phyloP scores from a whole-genome alignment of 1,140 invertebrate species.

The Camponotus vicinus region DNA sequence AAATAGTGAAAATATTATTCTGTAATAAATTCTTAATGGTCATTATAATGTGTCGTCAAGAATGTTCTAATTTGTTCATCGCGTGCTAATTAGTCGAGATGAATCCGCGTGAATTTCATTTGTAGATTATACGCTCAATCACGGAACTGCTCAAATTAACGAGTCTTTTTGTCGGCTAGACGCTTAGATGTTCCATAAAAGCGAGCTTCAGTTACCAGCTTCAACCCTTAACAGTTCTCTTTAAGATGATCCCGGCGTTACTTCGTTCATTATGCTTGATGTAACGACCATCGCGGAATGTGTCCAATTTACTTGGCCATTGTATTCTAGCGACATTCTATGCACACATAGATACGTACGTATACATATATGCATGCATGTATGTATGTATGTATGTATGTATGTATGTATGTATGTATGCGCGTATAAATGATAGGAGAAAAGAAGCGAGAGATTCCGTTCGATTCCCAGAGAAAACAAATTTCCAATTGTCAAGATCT shows the following conservation, averaged over 20 bases:
- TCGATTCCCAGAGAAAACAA: not conserved
- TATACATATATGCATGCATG: not conserved
- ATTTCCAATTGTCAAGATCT: constrained; percentile 11
- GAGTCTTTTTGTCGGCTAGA: constrained; percentile 32
- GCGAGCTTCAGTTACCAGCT: constrained; percentile 33
- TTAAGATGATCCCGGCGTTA: not conserved
- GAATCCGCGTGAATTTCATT: not conserved
- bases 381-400: not conserved
- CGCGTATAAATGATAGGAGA: not conserved
- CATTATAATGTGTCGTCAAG: not conserved
- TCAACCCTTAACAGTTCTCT: constrained; percentile 35
- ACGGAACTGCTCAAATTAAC: constrained; percentile 22
- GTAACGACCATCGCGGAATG: constrained; percentile 49
- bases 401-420: not conserved
- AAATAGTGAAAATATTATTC: not conserved
- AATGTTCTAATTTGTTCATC: not conserved
- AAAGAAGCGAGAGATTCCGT: constrained; percentile 11
- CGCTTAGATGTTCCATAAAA: not conserved
- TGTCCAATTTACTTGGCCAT: constrained; percentile 40
- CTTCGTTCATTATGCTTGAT: constrained; percentile 48
- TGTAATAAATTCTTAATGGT: not conserved
- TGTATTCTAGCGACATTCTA: constrained; percentile 25
- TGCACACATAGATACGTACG: not conserved
- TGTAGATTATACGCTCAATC: constrained; percentile 13
- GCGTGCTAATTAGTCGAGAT: not conserved